phyloP scores from a whole-genome alignment of 2,113 vertebrate species.

The Mobula hypostoma region DNA sequence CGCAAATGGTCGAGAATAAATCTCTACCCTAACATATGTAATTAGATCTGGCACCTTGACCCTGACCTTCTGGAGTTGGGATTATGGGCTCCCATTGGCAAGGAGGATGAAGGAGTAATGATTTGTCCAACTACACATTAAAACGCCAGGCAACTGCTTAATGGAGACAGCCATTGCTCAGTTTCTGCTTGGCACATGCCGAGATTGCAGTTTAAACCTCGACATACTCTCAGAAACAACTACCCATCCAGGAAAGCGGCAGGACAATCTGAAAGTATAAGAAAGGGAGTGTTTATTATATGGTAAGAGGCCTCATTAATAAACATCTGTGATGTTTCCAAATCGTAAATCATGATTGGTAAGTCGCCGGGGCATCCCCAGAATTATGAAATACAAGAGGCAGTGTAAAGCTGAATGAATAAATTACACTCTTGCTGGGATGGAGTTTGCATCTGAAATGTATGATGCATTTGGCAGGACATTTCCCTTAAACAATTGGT shows the following conservation, averaged over 20 bases:
- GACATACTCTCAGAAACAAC: not conserved
- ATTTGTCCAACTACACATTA: too few species aligned
- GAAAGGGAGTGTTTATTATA: slow-evolving; percentile 1
- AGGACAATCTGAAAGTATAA: not conserved
- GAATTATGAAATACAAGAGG: not conserved
- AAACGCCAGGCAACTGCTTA: not conserved
- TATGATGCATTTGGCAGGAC: not conserved
- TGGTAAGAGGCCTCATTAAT: not conserved
- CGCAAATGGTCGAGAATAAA: too few species aligned
- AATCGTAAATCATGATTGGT: not conserved
- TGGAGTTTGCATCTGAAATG: not conserved
- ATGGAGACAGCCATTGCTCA: not conserved
- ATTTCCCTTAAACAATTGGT: not conserved
- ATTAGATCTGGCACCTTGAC: not conserved
- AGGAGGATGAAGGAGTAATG: too few species aligned
- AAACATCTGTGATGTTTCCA: not conserved
- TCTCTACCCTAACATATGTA: too few species aligned
- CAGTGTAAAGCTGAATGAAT: not conserved
- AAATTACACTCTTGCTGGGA: not conserved
- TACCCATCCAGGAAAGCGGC: not conserved
- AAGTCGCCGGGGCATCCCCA: not conserved
- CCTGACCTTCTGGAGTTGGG: not conserved
- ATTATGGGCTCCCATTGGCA: too few species aligned
- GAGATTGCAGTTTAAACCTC: not conserved
- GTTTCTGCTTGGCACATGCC: not conserved